These are phyloP conservation scores for Conopomorpha cramerella DNA, from an alignment of 1,140 invertebrate genomes.

Conservation along the genomic window DNA sequence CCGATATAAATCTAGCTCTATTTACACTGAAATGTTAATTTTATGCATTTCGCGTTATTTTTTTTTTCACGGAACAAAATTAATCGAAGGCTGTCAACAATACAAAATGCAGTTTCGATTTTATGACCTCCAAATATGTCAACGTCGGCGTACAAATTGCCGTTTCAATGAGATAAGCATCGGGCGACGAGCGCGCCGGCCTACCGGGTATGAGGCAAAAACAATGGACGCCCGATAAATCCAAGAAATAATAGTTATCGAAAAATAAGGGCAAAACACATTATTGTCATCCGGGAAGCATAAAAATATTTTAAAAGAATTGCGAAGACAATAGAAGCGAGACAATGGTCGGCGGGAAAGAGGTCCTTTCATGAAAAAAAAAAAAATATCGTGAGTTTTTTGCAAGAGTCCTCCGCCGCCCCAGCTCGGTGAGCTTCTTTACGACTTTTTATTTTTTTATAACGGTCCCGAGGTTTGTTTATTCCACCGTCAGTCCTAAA, in stretches of 20 bases:
- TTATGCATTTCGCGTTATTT: neutral
- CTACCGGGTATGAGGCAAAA: constrained; percentile 18
- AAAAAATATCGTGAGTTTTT: constrained; percentile 37
- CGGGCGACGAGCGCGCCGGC: too few species aligned
- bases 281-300: constrained; percentile 55
- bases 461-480: constrained; percentile 44
- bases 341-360: constrained; percentile 49
- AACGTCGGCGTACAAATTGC: constrained; percentile 41
- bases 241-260: constrained; percentile 53
- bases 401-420: constrained; percentile 33
- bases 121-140: constrained; percentile 13
- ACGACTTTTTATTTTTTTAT: constrained; percentile 29
- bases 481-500: constrained; percentile 18
- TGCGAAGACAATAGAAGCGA: constrained; percentile 41
- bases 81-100: neutral
- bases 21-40: neutral
- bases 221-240: constrained; percentile 43
- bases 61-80: neutral
- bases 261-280: constrained; percentile 53
- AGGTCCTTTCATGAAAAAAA: constrained; percentile 41
- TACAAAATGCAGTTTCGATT: too few species aligned
- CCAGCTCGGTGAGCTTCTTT: constrained; percentile 37
- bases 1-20: constrained; percentile 1
- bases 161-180: constrained; percentile 25
- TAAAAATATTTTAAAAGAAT: constrained; percentile 57